Evolutionary conservation across 2,888 invertebrate species (phyloP), one percentile per base, ranked within the genome.

Genomic region (Willowsia nigromaculata): DNA sequence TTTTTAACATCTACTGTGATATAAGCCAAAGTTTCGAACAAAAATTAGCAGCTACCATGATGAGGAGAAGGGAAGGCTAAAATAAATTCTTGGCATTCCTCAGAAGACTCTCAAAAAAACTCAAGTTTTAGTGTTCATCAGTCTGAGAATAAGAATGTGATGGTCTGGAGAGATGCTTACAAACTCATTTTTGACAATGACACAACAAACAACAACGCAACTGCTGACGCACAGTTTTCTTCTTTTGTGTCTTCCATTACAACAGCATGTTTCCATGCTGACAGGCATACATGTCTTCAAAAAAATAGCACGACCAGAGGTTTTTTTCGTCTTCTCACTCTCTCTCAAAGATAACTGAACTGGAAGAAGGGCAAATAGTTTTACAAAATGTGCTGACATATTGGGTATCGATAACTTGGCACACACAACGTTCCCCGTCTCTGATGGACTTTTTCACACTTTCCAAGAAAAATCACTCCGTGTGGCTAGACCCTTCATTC

Each of bases 21-120:
- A 50, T 50, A 9, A 7, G 2, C 13, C 50, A 18, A 18, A 0
- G 1, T 53, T 13, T 53, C 11, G 43, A 43, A 43, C 9, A 13
- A 9, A 43, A 13, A 43, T 43, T 43, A 43, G 43, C 43, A 43
- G 11, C 13, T 43, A 13, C 1, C 5, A 6, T 13, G 3, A 43
- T 1, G 1, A 9, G 11, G 43, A 43, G 43, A 43, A 3, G 43
- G 43, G 43, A 9, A 9, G 47, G 47, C 27, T 4, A 81, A 13
- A 15, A n/a, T 27, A 40, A 33, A 85, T 85, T 85, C 78, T 85
- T 85, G 85, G 65, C 85, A 85, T 85, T 85, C 85, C 59, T 37
- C n/a, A 37, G 22, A 71, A 25, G 22, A n/a, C 27, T 27, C 27
- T 1, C 4, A n/a, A 37, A 68, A 68, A 37, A 50, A 43, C 27